Percentiles rank a stretch among this genome's conserved stretches.
Evolutionary conservation across 2,888 invertebrate genomes (phyloP).

Genomic region (Gnatocerus cornutus): DNA sequence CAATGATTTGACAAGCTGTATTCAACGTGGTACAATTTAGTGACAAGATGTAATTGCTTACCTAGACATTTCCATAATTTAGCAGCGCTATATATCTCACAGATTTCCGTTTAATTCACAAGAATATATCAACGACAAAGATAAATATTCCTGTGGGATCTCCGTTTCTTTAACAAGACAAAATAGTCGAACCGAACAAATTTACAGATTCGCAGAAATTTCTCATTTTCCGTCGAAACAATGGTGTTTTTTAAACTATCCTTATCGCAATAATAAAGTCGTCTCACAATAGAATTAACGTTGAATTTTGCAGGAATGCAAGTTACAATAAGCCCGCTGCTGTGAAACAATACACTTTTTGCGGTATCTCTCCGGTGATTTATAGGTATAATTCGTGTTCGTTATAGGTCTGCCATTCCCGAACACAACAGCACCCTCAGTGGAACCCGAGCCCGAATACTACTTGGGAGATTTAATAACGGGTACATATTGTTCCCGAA

Average conservation of each 20-base stretch:
- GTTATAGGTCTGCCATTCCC: conserved; percentile 56
- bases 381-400: conserved; percentile 22
- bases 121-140: too few relatives aligned
- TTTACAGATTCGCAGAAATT: too few relatives aligned
- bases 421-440: conserved; percentile 57
- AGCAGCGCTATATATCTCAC: too few relatives aligned
- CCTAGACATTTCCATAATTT: too few relatives aligned
- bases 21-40: too few relatives aligned
- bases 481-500: conserved; percentile 93
- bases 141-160: too few relatives aligned
- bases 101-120: too few relatives aligned
- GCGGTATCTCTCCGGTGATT: conserved; percentile 15
- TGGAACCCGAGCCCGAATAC: conserved; percentile 74
- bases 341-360: conserved; percentile 40
- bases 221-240: too few relatives aligned
- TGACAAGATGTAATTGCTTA: too few relatives aligned
- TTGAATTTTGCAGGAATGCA: conserved; percentile 17
- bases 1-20: too few relatives aligned
- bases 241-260: background rate
- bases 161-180: too few relatives aligned
- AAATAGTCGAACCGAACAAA: too few relatives aligned
- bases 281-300: conserved; percentile 4
- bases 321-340: conserved; percentile 29
- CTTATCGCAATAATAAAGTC: conserved; percentile 1
- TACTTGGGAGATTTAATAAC: conserved; percentile 91